A percentile compares a stretch with the other conserved stretches of the same genome.
Evolutionary conservation across 2,888 invertebrate species (phyloP).

Genomic region (Syrista parreyssii): DNA sequence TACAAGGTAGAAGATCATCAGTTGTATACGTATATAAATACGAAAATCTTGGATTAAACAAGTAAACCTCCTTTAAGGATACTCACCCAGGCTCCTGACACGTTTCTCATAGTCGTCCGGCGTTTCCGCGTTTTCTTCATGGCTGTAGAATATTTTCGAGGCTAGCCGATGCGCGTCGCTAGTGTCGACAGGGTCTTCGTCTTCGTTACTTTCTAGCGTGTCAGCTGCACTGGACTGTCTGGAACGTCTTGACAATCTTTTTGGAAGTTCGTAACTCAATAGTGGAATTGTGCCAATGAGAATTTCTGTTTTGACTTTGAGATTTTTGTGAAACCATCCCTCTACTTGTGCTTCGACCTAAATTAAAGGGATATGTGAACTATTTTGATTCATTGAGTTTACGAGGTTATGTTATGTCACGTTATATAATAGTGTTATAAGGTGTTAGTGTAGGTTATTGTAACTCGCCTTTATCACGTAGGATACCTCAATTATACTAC

Average conservation of each 20-base stretch:
- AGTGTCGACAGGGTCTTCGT: neutral
- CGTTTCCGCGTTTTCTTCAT: neutral
- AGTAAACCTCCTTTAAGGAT: neutral
- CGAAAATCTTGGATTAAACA: neutral
- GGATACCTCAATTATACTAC: conserved; percentile 16
- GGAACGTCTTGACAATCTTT: neutral
- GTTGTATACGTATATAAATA: neutral
- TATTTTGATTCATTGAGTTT: neutral
- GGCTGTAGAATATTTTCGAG: neutral
- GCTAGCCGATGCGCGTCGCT: neutral
- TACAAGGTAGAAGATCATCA: neutral
- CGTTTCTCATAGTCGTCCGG: conserved; percentile 6
- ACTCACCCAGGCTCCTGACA: conserved; percentile 17
- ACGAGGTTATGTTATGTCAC: neutral
- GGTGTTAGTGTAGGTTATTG: neutral
- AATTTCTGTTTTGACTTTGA: conserved; percentile 17
- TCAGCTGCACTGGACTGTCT: neutral
- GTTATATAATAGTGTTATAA: neutral
- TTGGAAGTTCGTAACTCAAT: conserved; percentile 14
- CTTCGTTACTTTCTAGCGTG: neutral
- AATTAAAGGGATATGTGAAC: neutral
- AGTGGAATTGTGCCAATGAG: conserved; percentile 26
- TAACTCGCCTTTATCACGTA: conserved; percentile 16
- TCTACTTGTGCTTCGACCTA: conserved; percentile 20
- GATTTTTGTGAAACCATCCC: conserved; percentile 21